These are phyloP conservation scores for Lottia scabra DNA, from an alignment of 2,888 invertebrate genomes.

Conservation along the genomic window DNA sequence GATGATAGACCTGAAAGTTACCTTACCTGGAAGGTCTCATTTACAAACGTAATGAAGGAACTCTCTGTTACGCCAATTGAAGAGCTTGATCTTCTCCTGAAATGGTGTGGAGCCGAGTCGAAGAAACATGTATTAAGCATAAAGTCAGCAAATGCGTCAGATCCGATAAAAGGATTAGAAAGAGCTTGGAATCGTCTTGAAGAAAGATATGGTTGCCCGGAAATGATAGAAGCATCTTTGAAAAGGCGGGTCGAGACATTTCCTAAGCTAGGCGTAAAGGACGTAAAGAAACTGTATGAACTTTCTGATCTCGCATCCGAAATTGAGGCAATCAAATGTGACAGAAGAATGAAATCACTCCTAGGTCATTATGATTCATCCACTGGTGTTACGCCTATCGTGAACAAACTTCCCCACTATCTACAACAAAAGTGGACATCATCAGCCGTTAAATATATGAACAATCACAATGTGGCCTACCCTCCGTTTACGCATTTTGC, in stretches of 20 bases:
- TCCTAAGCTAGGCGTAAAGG: slow-evolving; percentile 16
- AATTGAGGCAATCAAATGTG: slow-evolving; percentile 11
- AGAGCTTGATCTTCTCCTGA: slow-evolving; percentile 21
- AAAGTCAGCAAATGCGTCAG: slow-evolving; percentile 12
- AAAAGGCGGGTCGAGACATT: slow-evolving; percentile 15
- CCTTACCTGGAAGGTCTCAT: slow-evolving; percentile 12
- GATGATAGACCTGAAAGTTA: slow-evolving; percentile 15
- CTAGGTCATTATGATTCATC: slow-evolving; percentile 22
- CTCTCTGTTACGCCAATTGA: slow-evolving; percentile 11
- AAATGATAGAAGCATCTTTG: slow-evolving; percentile 23
- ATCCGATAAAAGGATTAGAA: slow-evolving; percentile 14
- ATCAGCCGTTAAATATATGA: slow-evolving; percentile 13
- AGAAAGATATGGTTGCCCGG: slow-evolving; percentile 23
- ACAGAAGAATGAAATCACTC: background rate
- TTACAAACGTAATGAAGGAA: slow-evolving; percentile 16
- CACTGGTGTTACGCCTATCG: slow-evolving; percentile 20
- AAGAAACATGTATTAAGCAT: slow-evolving; percentile 17
- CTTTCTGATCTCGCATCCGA: slow-evolving; percentile 18
- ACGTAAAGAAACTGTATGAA: slow-evolving; percentile 25
- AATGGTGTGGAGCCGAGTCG: slow-evolving; percentile 23
- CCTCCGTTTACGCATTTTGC: slow-evolving; percentile 16
- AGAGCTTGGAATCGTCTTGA: slow-evolving; percentile 24
- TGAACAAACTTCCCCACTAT: slow-evolving; percentile 20
- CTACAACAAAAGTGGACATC: slow-evolving; percentile 22
- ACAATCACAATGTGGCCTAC: slow-evolving; percentile 7